These are phyloP conservation scores for Eulemur rufifrons DNA, from an alignment of 2,113 vertebrate genomes.

Conservation along the genomic window DNA sequence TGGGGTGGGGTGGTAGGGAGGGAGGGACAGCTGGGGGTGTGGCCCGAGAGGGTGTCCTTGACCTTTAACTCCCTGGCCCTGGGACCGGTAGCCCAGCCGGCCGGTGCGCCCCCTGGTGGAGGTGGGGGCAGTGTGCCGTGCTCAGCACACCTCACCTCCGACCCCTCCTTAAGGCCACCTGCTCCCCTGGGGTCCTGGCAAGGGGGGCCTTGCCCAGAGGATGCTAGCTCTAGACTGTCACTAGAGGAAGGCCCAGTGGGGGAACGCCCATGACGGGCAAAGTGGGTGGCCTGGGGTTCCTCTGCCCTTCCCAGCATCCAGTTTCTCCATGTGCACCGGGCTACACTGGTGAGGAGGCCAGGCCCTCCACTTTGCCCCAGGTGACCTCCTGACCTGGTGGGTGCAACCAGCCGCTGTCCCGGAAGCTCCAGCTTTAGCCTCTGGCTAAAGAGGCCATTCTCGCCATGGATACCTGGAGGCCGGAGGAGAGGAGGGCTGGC, in stretches of 20 bases:
- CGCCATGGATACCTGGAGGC: not conserved
- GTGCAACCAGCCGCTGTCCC: not conserved
- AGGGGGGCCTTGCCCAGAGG: not conserved
- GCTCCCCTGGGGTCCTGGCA: not conserved
- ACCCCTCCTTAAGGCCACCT: fast-evolving
- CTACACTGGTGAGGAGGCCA: not conserved
- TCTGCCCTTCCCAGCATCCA: not conserved
- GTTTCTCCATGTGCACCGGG: not conserved
- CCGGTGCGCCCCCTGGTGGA: not conserved
- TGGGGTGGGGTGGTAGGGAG: not conserved
- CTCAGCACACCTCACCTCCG: not conserved
- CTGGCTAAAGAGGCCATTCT: not conserved
- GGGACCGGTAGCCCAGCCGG: too few species aligned
- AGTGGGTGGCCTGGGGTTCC: not conserved
- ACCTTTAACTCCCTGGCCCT: not conserved
- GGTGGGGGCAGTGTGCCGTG: not conserved
- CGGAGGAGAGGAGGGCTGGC: not conserved
- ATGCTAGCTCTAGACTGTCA: not conserved
- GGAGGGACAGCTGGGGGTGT: not conserved
- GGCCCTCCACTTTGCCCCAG: not conserved
- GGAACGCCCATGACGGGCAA: not conserved
- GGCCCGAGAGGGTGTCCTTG: not conserved
- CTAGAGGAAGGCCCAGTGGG: not conserved
- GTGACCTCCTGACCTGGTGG: not conserved
- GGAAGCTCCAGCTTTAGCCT: not conserved